phyloP scores from a whole-genome alignment of 1,140 invertebrate genomes.

The Druon quercuslanigerum region DNA sequence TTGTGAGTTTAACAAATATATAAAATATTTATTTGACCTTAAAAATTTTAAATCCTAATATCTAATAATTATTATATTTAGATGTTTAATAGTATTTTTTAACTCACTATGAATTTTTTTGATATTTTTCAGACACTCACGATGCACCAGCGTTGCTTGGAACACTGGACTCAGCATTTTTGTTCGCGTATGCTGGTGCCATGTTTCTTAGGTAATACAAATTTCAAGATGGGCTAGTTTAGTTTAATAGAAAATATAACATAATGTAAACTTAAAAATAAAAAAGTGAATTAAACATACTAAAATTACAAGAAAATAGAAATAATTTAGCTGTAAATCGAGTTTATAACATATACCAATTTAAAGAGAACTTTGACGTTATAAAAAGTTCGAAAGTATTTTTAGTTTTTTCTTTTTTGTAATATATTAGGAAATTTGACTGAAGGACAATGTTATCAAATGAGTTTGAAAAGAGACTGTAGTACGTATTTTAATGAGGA shows the following conservation, averaged over 20 bases:
- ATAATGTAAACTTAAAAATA: neutral
- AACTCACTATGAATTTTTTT: slow-evolving; percentile 26
- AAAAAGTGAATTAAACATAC: slow-evolving; percentile 30
- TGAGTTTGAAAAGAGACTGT: no score
- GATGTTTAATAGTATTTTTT: slow-evolving; percentile 5
- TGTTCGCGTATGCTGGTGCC: slow-evolving; percentile 93
- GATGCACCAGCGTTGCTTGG: slow-evolving; percentile 89
- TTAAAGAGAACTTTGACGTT: no score
- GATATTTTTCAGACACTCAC: slow-evolving; percentile 81
- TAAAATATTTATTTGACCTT: no score
- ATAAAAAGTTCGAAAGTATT: no score
- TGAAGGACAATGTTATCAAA: no score
- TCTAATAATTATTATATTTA: slow-evolving; percentile 32
- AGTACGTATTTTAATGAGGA: no score
- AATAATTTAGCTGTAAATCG: no score
- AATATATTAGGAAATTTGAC: no score
- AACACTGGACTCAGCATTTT: slow-evolving; percentile 91
- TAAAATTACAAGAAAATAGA: slow-evolving; percentile 30
- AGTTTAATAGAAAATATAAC: neutral
- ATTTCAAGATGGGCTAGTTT: slow-evolving; percentile 4
- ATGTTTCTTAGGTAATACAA: slow-evolving; percentile 90
- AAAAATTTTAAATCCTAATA: no score
- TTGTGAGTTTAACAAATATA: slow-evolving; percentile 17
- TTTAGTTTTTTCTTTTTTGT: no score
- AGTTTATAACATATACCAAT: no score